Evolutionary conservation across 2,113 vertebrate species (phyloP).

Genomic region (Actinemys pallida): DNA sequence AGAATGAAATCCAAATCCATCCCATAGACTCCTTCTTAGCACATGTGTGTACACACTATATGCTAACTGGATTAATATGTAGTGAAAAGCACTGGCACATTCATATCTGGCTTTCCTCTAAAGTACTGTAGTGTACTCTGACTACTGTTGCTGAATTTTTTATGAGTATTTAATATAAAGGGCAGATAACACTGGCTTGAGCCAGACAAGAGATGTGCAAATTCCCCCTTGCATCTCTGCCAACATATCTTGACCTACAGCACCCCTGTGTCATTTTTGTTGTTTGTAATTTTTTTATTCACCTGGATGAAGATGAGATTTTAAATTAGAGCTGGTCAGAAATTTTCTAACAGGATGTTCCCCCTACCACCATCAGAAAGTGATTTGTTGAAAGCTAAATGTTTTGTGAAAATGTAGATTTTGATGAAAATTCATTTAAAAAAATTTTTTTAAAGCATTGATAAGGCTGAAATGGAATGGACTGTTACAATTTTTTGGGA

Average conservation of each 20-base stretch:
- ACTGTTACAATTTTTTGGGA: neutral
- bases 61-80: neutral
- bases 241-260: neutral
- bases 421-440: neutral
- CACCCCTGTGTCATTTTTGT: neutral
- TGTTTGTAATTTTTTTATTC: neutral
- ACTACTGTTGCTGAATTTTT: neutral
- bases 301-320: neutral
- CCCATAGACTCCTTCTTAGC: neutral
- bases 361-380: neutral
- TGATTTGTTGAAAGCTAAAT: neutral
- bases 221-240: neutral
- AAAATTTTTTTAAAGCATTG: neutral
- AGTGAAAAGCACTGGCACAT: fast-evolving
- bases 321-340: neutral
- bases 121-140: neutral
- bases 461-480: neutral
- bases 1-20: neutral
- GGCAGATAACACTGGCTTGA: neutral
- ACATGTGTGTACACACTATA: fast-evolving
- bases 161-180: neutral
- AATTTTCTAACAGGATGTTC: neutral
- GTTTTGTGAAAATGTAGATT: neutral
- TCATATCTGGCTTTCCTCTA: neutral
- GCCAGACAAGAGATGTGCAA: neutral